A percentile compares a stretch with the other conserved stretches of the same genome.
phyloP scores from a whole-genome alignment of 2,888 invertebrate species.

The Helicoverpa assulta region DNA sequence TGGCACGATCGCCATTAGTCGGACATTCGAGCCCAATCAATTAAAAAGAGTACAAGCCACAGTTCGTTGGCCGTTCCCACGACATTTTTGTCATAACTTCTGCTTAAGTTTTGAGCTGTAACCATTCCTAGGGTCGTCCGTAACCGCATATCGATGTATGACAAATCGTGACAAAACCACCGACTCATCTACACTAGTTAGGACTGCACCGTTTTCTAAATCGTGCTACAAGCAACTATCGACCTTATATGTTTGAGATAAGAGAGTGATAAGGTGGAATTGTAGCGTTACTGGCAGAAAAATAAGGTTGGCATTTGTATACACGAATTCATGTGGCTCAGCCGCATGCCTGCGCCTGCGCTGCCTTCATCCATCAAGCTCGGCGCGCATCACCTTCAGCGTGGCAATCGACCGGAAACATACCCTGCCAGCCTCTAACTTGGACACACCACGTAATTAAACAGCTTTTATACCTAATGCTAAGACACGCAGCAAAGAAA shows the following conservation, averaged over 20 bases:
- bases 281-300: conserved; percentile 53
- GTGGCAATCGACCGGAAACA: conserved; percentile 86
- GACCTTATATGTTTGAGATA: conserved; percentile 66
- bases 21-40: conserved; percentile 72
- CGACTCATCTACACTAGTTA: conserved; percentile 80
- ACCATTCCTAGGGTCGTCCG: conserved; percentile 72
- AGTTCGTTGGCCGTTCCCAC: conserved; percentile 83
- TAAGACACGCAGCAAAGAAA: conserved; percentile 23
- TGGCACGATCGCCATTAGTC: conserved; percentile 76
- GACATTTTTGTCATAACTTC: conserved; percentile 87
- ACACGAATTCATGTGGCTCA: conserved; percentile 81
- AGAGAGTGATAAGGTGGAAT: conserved; percentile 41
- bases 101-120: conserved; percentile 75
- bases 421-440: conserved; percentile 76
- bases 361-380: conserved; percentile 89
- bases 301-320: conserved; percentile 71
- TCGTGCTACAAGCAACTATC: conserved; percentile 49
- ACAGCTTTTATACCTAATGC: conserved; percentile 46
- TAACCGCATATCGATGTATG: conserved; percentile 87
- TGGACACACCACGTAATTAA: conserved; percentile 56
- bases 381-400: conserved; percentile 86
- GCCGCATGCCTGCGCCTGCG: conserved; percentile 82
- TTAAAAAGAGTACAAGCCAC: conserved; percentile 72
- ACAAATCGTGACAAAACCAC: conserved; percentile 90
- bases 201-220: conserved; percentile 45